A percentile compares a stretch with the other conserved stretches of the same genome.
phyloP scores from a whole-genome alignment of 2,888 invertebrate species.

The Gymnosoma rotundatum region DNA sequence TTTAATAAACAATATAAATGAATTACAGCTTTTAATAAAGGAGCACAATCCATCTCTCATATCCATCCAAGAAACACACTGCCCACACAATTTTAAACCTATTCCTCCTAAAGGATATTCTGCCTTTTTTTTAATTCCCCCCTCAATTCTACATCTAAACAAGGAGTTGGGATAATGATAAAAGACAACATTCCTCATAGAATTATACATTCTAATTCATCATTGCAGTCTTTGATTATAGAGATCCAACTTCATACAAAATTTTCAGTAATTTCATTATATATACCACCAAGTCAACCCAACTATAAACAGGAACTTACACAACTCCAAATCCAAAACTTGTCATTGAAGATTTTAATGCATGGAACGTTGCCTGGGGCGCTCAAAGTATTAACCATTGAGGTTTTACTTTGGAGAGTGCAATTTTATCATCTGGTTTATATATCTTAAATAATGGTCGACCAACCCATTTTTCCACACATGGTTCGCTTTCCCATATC shows the following conservation, averaged over 20 bases:
- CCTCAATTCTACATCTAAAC: conserved; percentile 42
- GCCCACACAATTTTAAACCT: conserved; percentile 17
- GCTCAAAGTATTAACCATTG: neutral
- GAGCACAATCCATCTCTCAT: conserved; percentile 22
- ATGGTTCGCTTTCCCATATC: conserved; percentile 47
- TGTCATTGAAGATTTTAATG: conserved; percentile 9
- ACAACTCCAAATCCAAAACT: conserved; percentile 9
- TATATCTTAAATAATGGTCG: conserved; percentile 54
- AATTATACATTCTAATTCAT: conserved; percentile 1
- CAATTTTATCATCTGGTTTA: conserved; percentile 19
- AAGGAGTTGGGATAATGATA: conserved; percentile 40
- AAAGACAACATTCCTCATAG: conserved; percentile 37
- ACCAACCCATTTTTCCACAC: conserved; percentile 57
- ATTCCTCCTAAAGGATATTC: conserved; percentile 24
- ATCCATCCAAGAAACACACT: conserved; percentile 42
- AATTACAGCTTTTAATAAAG: too few species aligned
- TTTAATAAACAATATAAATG: too few species aligned
- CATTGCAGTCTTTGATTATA: conserved; percentile 20
- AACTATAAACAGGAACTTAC: neutral
- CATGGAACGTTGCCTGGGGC: conserved; percentile 17
- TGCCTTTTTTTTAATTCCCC: conserved; percentile 22
- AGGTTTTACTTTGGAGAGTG: conserved; percentile 38
- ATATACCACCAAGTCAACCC: neutral
- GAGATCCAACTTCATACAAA: conserved; percentile 32
- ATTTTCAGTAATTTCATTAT: conserved; percentile 20